Evolutionary conservation across 1,140 invertebrate genomes (phyloP).

Genomic region (Drosophila orena): DNA sequence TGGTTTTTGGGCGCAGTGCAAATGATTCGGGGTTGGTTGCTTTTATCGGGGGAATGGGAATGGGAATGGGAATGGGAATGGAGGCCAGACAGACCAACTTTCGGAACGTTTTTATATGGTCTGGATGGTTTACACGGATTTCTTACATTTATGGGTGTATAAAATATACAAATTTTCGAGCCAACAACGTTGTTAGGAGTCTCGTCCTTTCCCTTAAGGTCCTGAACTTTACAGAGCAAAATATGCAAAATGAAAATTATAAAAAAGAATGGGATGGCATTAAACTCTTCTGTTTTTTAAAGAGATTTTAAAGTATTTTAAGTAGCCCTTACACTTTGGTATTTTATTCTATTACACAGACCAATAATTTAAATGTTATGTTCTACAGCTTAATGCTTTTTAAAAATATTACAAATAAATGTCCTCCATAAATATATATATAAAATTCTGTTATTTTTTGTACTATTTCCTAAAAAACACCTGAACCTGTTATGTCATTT

Average conservation of each 20-base stretch:
- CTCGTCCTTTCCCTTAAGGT: constrained; percentile 3
- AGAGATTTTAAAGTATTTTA: no score
- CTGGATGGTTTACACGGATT: constrained; percentile 35
- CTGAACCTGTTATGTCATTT: no score
- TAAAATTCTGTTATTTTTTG: no score
- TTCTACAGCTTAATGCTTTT: no score
- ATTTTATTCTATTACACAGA: no score
- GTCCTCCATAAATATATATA: no score
- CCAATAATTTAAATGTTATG: no score
- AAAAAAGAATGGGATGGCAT: no score
- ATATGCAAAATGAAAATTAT: neutral
- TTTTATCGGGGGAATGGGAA: constrained; percentile 36
- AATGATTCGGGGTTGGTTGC: constrained; percentile 63
- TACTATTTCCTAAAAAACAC: no score
- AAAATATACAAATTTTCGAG: constrained; percentile 44
- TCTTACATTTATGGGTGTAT: constrained; percentile 38
- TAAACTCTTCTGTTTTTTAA: neutral
- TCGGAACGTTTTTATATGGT: constrained; percentile 42
- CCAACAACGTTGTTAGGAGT: constrained; percentile 11
- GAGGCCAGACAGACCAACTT: constrained; percentile 44
- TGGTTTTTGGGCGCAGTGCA: constrained; percentile 44
- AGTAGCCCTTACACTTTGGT: no score
- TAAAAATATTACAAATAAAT: no score
- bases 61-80: no score
- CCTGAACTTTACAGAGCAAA: neutral